Percentiles rank a stretch among this genome's conserved stretches.
Evolutionary conservation across 2,888 invertebrate genomes (phyloP).

Genomic region (Aleiodes leptofemur): DNA sequence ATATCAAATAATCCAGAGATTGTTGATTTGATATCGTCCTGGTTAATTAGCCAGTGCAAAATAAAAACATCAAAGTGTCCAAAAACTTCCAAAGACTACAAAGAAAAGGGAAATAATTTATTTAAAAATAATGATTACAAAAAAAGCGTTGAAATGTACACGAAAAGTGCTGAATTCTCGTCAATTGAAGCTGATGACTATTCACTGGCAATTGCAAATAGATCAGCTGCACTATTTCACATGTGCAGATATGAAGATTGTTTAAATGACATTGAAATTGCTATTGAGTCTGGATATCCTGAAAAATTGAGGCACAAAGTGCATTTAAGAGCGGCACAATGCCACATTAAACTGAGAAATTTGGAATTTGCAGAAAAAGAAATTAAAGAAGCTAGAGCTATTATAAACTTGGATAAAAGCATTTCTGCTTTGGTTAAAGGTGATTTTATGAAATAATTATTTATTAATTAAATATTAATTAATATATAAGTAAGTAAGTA

Average conservation of each 20-base stretch:
- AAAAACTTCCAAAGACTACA: conserved; percentile 69
- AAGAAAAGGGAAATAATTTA: conserved; percentile 78
- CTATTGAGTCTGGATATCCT: conserved; percentile 81
- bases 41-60: conserved; percentile 69
- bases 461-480: too few species aligned
- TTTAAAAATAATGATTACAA: conserved; percentile 77
- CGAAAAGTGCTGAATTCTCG: conserved; percentile 80
- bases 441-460: background rate
- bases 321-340: conserved; percentile 81
- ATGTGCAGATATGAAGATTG: conserved; percentile 80
- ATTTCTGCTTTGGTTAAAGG: conserved; percentile 50
- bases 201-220: conserved; percentile 81
- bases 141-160: conserved; percentile 79
- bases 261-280: conserved; percentile 80
- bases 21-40: conserved; percentile 53
- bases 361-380: conserved; percentile 71
- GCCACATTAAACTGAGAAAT: conserved; percentile 78
- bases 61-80: conserved; percentile 68
- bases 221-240: conserved; percentile 82
- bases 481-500: too few species aligned
- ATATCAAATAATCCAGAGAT: conserved; percentile 56
- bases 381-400: conserved; percentile 48
- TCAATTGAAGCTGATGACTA: conserved; percentile 78
- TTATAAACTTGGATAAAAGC: conserved; percentile 54
- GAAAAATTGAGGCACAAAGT: conserved; percentile 81